A percentile compares a stretch with the other conserved stretches of the same genome.
These are phyloP conservation scores for Apis florea DNA, from an alignment of 1,140 invertebrate genomes.

Conservation along the genomic window DNA sequence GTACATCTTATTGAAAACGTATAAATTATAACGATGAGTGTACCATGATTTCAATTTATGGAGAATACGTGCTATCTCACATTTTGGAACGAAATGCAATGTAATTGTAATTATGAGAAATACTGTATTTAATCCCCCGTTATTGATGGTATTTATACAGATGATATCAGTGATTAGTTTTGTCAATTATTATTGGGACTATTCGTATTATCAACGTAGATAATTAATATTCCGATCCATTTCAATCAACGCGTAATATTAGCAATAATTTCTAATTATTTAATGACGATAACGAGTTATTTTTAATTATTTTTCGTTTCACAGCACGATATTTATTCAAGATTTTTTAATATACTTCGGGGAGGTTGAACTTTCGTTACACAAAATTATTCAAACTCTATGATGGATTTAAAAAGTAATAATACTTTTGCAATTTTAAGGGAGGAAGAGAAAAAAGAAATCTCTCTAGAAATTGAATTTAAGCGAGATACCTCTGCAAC, in stretches of 20 bases:
- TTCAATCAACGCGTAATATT: neutral
- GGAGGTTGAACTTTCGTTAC: neutral
- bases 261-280: neutral
- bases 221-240: neutral
- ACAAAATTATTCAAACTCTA: neutral
- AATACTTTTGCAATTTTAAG: neutral
- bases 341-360: neutral
- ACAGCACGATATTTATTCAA: neutral
- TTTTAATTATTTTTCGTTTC: neutral
- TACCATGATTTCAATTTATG: neutral
- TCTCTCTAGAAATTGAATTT: neutral
- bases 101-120: neutral
- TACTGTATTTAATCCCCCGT: neutral
- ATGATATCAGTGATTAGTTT: slow-evolving; percentile 14
- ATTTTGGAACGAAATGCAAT: neutral
- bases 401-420: neutral
- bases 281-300: neutral
- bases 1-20: no score
- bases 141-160: neutral
- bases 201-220: neutral
- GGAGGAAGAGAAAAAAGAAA: no score
- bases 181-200: neutral
- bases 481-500: neutral
- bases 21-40: neutral
- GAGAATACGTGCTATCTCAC: neutral